Evolutionary conservation across 2,888 invertebrate species (phyloP).

Genomic region (Lydus trimaculatus): DNA sequence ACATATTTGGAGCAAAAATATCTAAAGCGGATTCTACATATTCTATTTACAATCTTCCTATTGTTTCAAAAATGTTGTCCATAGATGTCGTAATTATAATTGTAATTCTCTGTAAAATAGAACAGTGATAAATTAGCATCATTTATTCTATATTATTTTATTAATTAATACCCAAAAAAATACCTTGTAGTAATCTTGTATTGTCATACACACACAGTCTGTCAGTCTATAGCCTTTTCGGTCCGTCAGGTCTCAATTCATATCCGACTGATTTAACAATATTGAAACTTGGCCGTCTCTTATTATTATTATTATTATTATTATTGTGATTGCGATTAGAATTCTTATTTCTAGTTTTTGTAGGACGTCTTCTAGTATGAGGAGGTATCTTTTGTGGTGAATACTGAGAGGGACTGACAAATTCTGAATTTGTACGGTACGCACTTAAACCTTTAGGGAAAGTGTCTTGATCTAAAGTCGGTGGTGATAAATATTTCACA

Average conservation of each 20-base stretch:
- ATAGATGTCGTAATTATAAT: constrained; percentile 32
- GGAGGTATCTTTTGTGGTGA: constrained; percentile 11
- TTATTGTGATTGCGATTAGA: too few species aligned
- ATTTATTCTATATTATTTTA: not conserved
- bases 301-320: not conserved
- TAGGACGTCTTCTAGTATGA: not conserved
- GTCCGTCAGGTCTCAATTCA: constrained; percentile 53
- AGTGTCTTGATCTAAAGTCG: constrained; percentile 3
- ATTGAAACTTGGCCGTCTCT: constrained; percentile 29
- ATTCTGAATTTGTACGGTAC: constrained; percentile 2
- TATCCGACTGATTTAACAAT: constrained; percentile 51
- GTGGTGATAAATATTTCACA: constrained; percentile 19
- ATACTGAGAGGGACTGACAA: constrained; percentile 9
- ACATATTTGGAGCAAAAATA: not conserved
- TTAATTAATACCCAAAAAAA: not conserved
- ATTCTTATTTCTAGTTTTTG: not conserved
- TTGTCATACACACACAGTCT: too few species aligned
- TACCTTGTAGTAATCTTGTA: not conserved
- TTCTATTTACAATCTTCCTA: not conserved
- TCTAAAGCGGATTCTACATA: not conserved
- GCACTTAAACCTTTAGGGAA: not conserved
- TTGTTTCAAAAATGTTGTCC: constrained; percentile 31
- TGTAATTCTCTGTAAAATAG: constrained; percentile 23
- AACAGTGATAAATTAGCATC: not conserved
- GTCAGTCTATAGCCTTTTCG: constrained; percentile 52